Base-by-base conservation (phyloP, 2,113 vertebrate genomes). In the Phalacrocorax brasilianus region DNA sequence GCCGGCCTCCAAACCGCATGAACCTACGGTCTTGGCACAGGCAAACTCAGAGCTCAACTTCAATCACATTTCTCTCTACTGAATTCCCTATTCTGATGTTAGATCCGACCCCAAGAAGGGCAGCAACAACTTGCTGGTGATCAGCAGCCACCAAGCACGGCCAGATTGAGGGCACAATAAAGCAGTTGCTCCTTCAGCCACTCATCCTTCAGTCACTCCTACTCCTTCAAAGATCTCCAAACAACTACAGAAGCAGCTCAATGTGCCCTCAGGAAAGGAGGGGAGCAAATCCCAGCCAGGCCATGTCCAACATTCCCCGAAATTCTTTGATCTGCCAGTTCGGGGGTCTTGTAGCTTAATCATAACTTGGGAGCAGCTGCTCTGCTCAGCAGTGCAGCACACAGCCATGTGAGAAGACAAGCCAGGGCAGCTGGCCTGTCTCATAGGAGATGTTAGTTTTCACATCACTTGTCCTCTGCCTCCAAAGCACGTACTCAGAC, bases 231-330 rank as follows among this genome's bases (percentile, higher is more conserved):
- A 27, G 7, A 50, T 33, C 52, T 74, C 79, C 61, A 65, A 52
- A 74, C n/a, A 33, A 42, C 53, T 5, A 21, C n/a, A 49, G 47
- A 16, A 94, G 32, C 53, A 80, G 75, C 22, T 44, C 45, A 30
- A 42, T 1, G 1, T 14, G 13, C 61, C 70, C 74, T 85, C 14
- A 5, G 17, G 35, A 80, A 82, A 76, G 33, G 23, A 91, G 68
- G 30, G 52, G 18, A 74, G 50, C 20, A 75, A 92, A 93, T 58
- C 33, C 47, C 8, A 3, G 42, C n/a, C 80, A 93, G 62, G 47
- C 56, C 70, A 20, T 0, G 9, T 83, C 55, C 1, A 0, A 35
- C 32, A 50, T 22, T 52, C 71, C 91, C 53, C 2, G 3, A 7
- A 26, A 67, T 21, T 30, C 65, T 85, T 70, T 44, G 3, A 45